Percentiles rank a stretch among this genome's conserved stretches.
These are phyloP conservation scores for Ceratina japonica DNA, from an alignment of 1,140 invertebrate genomes.

Conservation along the genomic window DNA sequence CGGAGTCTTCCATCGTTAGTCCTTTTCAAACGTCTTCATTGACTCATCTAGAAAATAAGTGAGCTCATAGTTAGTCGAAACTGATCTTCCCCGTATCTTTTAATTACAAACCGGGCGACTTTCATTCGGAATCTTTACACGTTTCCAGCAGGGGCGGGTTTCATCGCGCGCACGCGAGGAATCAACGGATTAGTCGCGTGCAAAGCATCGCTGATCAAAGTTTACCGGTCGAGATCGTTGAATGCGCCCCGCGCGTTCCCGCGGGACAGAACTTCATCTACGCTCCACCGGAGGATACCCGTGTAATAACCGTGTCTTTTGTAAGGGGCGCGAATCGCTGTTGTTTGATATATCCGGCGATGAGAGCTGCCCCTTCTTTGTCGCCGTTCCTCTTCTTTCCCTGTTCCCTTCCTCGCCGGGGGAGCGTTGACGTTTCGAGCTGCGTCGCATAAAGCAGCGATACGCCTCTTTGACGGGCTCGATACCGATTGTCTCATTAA, in stretches of 20 bases:
- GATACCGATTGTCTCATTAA: too few relatives aligned
- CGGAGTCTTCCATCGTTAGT: too few relatives aligned
- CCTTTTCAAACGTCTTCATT: too few relatives aligned
- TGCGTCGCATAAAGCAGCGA: too few relatives aligned
- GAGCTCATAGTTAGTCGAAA: too few relatives aligned
- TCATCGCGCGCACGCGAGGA: slow-evolving; percentile 56
- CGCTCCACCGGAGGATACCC: slow-evolving; percentile 23
- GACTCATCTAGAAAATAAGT: too few relatives aligned
- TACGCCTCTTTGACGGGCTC: too few relatives aligned
- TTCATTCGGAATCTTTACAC: background rate
- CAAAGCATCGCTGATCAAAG: slow-evolving; percentile 58
- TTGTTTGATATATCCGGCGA: slow-evolving; percentile 33
- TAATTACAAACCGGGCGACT: too few relatives aligned
- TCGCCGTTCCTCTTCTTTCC: slow-evolving; percentile 3
- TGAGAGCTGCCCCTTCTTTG: slow-evolving; percentile 20
- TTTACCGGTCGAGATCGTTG: slow-evolving; percentile 27
- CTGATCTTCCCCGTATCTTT: too few relatives aligned
- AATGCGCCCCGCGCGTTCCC: slow-evolving; percentile 20
- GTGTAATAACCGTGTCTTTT: slow-evolving; percentile 36
- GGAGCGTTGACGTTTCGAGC: too few relatives aligned
- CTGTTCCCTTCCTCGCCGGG: too few relatives aligned
- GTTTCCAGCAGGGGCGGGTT: slow-evolving; percentile 12
- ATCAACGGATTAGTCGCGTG: slow-evolving; percentile 57
- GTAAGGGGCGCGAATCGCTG: slow-evolving; percentile 12
- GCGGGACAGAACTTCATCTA: slow-evolving; percentile 33